A percentile compares a stretch with the other conserved stretches of the same genome.
Conservation (phyloP, 1,140 invertebrate genomes). For the Drosophila rhopaloa region DNA sequence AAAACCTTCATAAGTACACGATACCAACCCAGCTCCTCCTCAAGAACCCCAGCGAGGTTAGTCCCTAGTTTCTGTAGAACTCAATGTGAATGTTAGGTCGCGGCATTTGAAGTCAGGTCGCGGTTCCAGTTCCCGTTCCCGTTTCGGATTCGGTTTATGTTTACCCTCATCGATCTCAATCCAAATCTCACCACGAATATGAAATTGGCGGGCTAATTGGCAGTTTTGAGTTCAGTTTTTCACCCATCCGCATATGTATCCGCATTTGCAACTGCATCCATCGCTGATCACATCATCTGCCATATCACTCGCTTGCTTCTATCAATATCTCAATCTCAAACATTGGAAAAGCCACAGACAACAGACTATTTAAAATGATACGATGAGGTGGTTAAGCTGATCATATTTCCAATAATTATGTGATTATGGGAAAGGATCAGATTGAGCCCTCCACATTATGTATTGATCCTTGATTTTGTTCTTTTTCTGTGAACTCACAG, state of each 20-base stretch:
- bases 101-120: conserved; percentile 20
- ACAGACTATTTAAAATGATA: conserved; percentile 8
- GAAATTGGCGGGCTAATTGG: conserved; percentile 73
- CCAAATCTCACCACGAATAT: conserved; percentile 30
- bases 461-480: conserved; percentile 13
- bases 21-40: conserved; percentile 28
- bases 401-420: not conserved
- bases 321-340: conserved; percentile 14
- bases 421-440: not conserved
- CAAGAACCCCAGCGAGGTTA: conserved; percentile 59
- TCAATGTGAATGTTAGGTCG: conserved; percentile 8
- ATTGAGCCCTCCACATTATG: not conserved
- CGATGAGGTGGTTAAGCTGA: not conserved
- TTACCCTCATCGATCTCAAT: conserved; percentile 23
- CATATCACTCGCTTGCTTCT: conserved; percentile 42
- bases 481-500: conserved; percentile 6
- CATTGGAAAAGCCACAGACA: conserved; percentile 20
- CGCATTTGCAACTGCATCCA: conserved; percentile 24
- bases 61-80: conserved; percentile 21
- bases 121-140: conserved; percentile 13
- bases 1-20: conserved; percentile 57
- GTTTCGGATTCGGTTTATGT: conserved; percentile 3
- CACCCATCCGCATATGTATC: conserved; percentile 54
- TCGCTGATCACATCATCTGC: conserved; percentile 38
- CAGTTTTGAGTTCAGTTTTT: conserved; percentile 59